These are phyloP conservation scores for Malurus elegans DNA, from an alignment of 2,113 vertebrate genomes.

Conservation along the genomic window DNA sequence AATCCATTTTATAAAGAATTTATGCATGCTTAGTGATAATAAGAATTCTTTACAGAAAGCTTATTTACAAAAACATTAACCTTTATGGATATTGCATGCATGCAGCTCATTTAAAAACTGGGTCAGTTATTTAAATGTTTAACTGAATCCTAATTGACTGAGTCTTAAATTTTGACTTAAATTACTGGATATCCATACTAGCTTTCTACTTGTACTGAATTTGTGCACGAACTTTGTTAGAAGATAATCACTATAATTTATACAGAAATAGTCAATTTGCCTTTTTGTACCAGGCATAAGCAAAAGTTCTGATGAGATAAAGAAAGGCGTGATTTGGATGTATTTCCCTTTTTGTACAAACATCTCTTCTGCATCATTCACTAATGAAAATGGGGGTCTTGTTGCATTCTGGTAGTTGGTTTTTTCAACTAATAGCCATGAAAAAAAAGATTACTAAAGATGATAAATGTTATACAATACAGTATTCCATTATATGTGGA, in stretches of 20 bases:
- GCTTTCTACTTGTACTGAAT: not conserved
- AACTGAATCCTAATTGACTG: not conserved
- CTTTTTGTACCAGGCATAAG: not conserved
- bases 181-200: not conserved
- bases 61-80: not conserved
- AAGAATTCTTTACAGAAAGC: not conserved
- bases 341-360: not conserved
- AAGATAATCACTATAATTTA: not conserved
- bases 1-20: not conserved
- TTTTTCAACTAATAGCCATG: fast-evolving
- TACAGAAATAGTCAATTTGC: not conserved
- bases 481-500: not conserved
- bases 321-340: not conserved
- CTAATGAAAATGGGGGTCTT: not conserved
- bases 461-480: not conserved
- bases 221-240: not conserved
- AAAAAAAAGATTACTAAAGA: not conserved
- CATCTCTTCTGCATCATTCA: not conserved
- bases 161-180: not conserved
- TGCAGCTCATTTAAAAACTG: not conserved
- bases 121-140: not conserved
- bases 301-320: not conserved
- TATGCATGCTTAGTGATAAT: not conserved
- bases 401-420: fast-evolving
- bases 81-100: not conserved